Evolutionary conservation across 2,113 vertebrate genomes (phyloP).

Genomic region (Nesoenas mayeri): DNA sequence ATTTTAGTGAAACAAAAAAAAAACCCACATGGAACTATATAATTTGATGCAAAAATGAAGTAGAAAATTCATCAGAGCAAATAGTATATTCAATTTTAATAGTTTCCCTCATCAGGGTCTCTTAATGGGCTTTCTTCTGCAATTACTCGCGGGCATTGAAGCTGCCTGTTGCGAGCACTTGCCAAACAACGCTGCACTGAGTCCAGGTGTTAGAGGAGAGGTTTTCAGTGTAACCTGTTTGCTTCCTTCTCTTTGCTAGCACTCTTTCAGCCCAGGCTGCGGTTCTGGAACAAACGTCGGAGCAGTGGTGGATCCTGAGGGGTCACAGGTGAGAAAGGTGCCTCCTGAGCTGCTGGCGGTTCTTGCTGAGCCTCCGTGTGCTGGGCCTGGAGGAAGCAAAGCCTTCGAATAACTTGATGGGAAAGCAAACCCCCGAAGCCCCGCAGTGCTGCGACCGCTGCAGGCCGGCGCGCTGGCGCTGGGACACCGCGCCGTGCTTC

Average conservation of each 20-base stretch:
- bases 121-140: slow-evolving; percentile 22
- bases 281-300: background rate
- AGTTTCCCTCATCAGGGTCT: background rate
- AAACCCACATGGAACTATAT: background rate
- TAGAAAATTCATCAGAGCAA: slow-evolving; percentile 28
- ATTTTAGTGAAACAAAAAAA: background rate
- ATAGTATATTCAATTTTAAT: slow-evolving; percentile 15
- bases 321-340: background rate
- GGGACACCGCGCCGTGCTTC: too few species aligned
- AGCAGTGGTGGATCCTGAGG: background rate
- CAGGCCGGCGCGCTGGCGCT: rapidly evolving
- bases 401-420: background rate
- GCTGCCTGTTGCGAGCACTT: background rate
- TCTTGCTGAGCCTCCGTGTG: background rate
- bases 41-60: slow-evolving; percentile 20
- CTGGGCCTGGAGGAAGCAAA: background rate
- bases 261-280: background rate
- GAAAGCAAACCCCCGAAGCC: background rate
- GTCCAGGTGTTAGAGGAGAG: background rate
- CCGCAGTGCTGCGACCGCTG: background rate
- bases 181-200: background rate
- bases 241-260: background rate
- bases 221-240: background rate
- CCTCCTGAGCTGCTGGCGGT: background rate
- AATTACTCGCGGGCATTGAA: slow-evolving; percentile 2